Evolutionary conservation across 2,797 vertebrate species (phyloP), one percentile per base, ranked within the genome.

Genomic region (Micromesistius poutassou): DNA sequence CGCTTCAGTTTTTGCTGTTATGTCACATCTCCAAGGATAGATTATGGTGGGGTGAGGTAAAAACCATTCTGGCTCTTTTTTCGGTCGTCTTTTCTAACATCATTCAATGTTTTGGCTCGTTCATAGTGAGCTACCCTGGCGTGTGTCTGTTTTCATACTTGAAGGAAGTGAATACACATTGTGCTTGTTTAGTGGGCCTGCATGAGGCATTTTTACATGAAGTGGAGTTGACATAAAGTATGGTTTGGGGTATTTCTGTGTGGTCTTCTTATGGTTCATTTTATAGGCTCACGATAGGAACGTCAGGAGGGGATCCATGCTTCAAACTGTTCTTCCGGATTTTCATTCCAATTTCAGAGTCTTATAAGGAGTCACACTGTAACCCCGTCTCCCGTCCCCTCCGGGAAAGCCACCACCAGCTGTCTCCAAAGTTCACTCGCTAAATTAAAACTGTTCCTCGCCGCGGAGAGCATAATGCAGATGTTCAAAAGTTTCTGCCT

Each of bases 51-150:
- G 81, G 46, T 6, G 7, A 89, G 80, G 76, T 85, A 87, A 91
- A 74, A 89, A 78, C 74, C 77, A 85, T 87, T 88, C 80, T 86
- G 86, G 73, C 85, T 80, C 7, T 81, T 79, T 79, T 83, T 73
- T 62, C 42, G 50, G n/a, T 62, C 4, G 50, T 62, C 22, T 22
- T 80, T 85, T 87, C 78, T 76, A 91, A 78, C 81, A 91, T 92
- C 86, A 92, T 89, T 90, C 84, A 91, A 89, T 36, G 75, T 79
- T 77, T 72, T 30, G 88, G 88, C 88, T 89, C 84, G 83, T 91
- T 86, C 80, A 75, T 74, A 81, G 80, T 87, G 89, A 91, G 92
- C 91, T 83, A 90, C 89, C 91, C 89, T 79, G 74, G 89, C 86
- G 84, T 87, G 84, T 87, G 89, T 85, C 88, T 78, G 70, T 84